Evolutionary conservation across 2,888 invertebrate species (phyloP).

Genomic region (Cylloceria caligata): DNA sequence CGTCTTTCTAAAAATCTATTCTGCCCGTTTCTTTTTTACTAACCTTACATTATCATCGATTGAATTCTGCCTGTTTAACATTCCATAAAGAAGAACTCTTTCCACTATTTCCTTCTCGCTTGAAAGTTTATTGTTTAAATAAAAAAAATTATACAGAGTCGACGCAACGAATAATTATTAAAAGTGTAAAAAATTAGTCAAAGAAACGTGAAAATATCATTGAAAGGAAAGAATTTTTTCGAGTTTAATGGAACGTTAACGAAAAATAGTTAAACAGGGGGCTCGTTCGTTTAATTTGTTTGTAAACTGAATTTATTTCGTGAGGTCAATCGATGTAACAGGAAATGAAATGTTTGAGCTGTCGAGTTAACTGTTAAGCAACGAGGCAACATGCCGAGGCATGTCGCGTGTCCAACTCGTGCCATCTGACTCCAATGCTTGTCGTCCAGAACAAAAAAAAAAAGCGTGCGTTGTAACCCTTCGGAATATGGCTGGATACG

Average conservation of each 20-base stretch:
- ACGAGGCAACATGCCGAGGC: constrained; percentile 52
- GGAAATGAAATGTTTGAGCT: constrained; percentile 50
- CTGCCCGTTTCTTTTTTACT: neutral
- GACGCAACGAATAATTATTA: neutral
- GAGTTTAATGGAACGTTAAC: too few species aligned
- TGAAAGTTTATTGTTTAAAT: too few species aligned
- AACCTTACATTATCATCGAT: too few species aligned
- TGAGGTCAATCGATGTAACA: constrained; percentile 40
- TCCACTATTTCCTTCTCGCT: too few species aligned
- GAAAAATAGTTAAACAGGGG: neutral
- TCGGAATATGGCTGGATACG: constrained; percentile 66
- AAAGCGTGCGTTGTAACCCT: constrained; percentile 18
- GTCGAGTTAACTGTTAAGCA: constrained; percentile 13
- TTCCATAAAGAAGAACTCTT: too few species aligned
- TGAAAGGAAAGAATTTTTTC: too few species aligned
- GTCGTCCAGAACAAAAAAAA: constrained; percentile 30
- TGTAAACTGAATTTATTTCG: constrained; percentile 37
- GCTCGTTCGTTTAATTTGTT: constrained; percentile 4
- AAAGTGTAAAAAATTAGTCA: too few species aligned
- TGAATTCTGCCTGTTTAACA: too few species aligned
- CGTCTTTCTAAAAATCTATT: neutral
- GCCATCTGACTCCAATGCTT: constrained; percentile 69
- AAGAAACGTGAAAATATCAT: too few species aligned
- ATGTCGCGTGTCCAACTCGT: constrained; percentile 64
- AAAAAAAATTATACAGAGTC: too few species aligned